Evolutionary conservation across 2,888 invertebrate genomes (phyloP).

Genomic region (Platycheirus rosarum): DNA sequence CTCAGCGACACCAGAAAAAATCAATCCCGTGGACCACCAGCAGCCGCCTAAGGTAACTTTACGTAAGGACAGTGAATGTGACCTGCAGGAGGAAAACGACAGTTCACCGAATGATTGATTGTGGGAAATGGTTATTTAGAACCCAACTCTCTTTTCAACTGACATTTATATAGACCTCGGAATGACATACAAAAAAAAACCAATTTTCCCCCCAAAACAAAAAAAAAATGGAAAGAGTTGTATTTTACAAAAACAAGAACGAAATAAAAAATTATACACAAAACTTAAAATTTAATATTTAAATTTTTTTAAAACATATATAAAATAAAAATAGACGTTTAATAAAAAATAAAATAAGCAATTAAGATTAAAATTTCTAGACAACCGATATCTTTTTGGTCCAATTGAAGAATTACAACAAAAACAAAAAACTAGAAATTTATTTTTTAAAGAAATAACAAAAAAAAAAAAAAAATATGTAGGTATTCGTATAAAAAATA

Average conservation of each 20-base stretch:
- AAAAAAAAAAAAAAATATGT: conserved; percentile 17
- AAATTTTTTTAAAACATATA: conserved; percentile 51
- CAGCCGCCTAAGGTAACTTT: conserved; percentile 67
- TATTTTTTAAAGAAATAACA: conserved; percentile 58
- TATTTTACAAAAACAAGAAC: conserved; percentile 8
- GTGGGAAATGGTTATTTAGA: conserved; percentile 45
- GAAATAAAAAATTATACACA: conserved; percentile 8
- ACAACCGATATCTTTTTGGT: conserved; percentile 61
- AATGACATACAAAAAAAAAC: neutral
- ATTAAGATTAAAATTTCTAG: conserved; percentile 18
- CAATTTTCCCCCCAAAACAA: conserved; percentile 22
- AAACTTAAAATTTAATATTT: conserved; percentile 64
- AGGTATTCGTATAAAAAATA: conserved; percentile 24
- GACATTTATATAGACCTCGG: conserved; percentile 26
- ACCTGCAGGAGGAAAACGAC: conserved; percentile 58
- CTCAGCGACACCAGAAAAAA: conserved; percentile 73
- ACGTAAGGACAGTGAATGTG: conserved; percentile 60
- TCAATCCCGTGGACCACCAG: conserved; percentile 65
- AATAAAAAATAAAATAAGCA: conserved; percentile 21
- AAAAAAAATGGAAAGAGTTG: conserved; percentile 12
- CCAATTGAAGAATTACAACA: conserved; percentile 31
- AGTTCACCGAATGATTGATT: conserved; percentile 70
- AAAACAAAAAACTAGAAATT: conserved; percentile 25
- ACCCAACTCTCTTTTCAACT: conserved; percentile 26
- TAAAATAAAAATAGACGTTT: conserved; percentile 1